Evolutionary conservation across 2,888 invertebrate species (phyloP).

Genomic region (Thymelicus acteon): DNA sequence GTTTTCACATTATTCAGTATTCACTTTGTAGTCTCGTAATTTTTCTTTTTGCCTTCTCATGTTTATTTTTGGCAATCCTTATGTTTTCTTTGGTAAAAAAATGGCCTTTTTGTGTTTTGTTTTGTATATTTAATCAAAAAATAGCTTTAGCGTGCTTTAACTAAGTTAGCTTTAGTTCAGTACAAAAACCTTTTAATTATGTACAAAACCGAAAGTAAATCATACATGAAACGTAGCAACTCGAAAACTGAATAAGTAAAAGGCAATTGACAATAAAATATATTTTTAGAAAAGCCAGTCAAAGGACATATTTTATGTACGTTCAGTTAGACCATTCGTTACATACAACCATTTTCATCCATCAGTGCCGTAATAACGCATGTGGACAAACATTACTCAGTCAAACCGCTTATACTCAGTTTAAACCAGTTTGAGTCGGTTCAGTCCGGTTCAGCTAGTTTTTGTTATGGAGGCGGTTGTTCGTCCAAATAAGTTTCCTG

Average conservation of each 20-base stretch:
- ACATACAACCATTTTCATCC: conserved; percentile 27
- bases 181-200: too few relatives aligned
- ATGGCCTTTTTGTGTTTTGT: too few relatives aligned
- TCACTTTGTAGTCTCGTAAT: too few relatives aligned
- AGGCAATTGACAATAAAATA: neutral
- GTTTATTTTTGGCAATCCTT: too few relatives aligned
- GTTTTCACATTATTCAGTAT: too few relatives aligned
- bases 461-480: conserved; percentile 12
- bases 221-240: neutral
- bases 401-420: conserved; percentile 35
- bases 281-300: neutral
- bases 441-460: conserved; percentile 23
- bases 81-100: too few relatives aligned
- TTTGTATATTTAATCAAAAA: too few relatives aligned
- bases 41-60: too few relatives aligned
- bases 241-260: neutral
- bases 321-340: conserved; percentile 35
- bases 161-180: too few relatives aligned
- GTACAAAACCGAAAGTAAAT: neutral
- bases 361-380: conserved; percentile 31
- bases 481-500: neutral
- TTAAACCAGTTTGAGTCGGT: conserved; percentile 17
- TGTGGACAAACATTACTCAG: conserved; percentile 26
- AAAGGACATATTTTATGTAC: conserved; percentile 35
- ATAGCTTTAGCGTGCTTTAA: too few relatives aligned